Percentiles rank a stretch among this genome's conserved stretches.
Evolutionary conservation across 2,797 vertebrate species (phyloP).

Genomic region (Lutra lutra): DNA sequence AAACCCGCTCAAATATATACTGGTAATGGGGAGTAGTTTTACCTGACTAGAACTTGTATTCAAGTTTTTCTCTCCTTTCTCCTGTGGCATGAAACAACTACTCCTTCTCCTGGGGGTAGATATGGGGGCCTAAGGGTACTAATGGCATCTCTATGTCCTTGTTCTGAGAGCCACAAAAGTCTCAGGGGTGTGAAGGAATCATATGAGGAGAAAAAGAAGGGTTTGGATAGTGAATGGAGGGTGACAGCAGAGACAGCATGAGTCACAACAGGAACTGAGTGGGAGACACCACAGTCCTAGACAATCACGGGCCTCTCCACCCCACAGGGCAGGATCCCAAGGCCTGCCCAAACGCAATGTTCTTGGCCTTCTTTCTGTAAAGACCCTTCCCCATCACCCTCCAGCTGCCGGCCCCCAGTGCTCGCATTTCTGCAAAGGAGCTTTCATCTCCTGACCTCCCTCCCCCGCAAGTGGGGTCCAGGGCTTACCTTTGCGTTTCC

Average conservation of each 20-base stretch:
- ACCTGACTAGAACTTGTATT: not conserved
- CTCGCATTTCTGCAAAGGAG: not conserved
- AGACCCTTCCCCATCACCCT: no score
- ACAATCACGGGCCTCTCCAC: accelerated
- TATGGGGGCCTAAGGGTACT: no score
- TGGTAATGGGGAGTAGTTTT: not conserved
- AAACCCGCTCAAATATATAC: not conserved
- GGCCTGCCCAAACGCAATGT: no score
- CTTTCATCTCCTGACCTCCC: not conserved
- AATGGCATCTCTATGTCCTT: not conserved
- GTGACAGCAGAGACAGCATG: not conserved
- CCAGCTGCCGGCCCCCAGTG: accelerated
- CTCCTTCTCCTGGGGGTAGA: not conserved
- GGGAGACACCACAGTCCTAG: not conserved
- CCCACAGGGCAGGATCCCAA: not conserved
- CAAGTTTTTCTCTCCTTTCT: not conserved
- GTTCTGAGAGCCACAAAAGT: not conserved
- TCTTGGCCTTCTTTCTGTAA: not conserved
- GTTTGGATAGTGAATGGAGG: not conserved
- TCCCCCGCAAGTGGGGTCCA: no score
- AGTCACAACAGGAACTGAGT: not conserved
- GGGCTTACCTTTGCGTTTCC: not conserved
- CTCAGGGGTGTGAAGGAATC: not conserved
- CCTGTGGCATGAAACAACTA: not conserved
- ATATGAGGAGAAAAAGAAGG: not conserved